Base-by-base conservation (phyloP, 1,140 invertebrate genomes). In the Olivierus martensii region DNA sequence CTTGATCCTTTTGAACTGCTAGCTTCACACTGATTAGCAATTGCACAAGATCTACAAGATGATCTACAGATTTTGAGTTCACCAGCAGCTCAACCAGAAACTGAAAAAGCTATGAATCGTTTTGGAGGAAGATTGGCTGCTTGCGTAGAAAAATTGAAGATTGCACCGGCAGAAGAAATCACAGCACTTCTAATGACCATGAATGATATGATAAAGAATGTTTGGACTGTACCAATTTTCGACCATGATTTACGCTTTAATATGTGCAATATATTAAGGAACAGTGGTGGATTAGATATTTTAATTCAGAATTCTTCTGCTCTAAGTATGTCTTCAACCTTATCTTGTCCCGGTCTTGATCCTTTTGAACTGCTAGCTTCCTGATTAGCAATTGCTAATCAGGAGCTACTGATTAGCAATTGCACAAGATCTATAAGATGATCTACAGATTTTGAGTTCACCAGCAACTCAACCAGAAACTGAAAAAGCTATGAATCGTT, bases 171-270 rank as follows among this genome's bases (percentile, higher is more conserved):
- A n/a, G 55, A 62, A 17, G 58, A 63, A 37, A 22, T 49, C 3
- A 35, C 52, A 6, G 47, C 57, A 9, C 45, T 66, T n/a, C 50
- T 72, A 17, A 61, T 65, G 22, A 61, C 66, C n/a, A 67, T 72
- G 48, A 67, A 67, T 43, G 61, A 67, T 15, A 64, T 76, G 41
- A 70, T 77, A 55, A 64, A 66, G 49, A 69, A 72, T 42, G 92
- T 92, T 3, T 96, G 92, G 91, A 82, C 85, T 4, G 87, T 95
- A 3, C 91, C 92, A 0, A 87, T 86, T 0, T 82, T 90, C 65
- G 92, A 91, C 0, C 85, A 94, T 63, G 70, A 76, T 58, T 62
- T 78, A 5, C 75, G 75, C 2, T 75, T 70, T 56, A 69, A 72
- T 5, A 71, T 96, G n/a, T 94, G 90, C 67, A 91, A 95, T 63